Base-by-base conservation (phyloP, 2,113 vertebrate genomes). In the Cariama cristata region DNA sequence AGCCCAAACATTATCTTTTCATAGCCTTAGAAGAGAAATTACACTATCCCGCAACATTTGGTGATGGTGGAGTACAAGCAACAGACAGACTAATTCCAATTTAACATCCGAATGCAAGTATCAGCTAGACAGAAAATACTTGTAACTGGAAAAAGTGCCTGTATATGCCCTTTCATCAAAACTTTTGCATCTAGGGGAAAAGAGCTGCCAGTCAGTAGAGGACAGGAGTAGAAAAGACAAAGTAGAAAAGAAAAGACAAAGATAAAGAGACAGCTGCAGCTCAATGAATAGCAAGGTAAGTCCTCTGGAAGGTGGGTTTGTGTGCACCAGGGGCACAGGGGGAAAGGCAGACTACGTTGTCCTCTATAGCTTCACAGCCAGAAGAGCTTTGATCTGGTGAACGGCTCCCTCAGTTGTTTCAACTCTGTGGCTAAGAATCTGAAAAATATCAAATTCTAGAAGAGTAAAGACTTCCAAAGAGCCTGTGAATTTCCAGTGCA, bases 1-100 rank as follows among this genome's bases (percentile, higher is more conserved):
- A 95, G 60, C 68, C 68, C 68, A 74, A 94, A 86, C 33, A 72
- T 90, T 93, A 92, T 95, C 59, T 77, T 93, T 93, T 47, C 56
- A 67, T 55, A 91, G 62, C 11, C 47, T 77, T 10, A 55, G 44
- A 85, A 84, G 64, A 68, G 79, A 88, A 84, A 86, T 49, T 21
- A 27, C 27, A 9, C 23, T 77, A 79, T 40, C 58, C 74, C 85
- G 50, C 23, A 72, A 72, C 24, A 56, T 42, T 79, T 3, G 6
- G 24, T 67, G 79, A 62, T 7, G 9, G 45, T 49, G 16, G 40
- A 69, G 23, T 67, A 83, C 16, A 64, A 56, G 19, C 24, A 79
- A 60, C 45, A 89, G 76, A 63, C 47, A 85, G 40, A 49, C 35
- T 8, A 75, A 92, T 63, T 86, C 77, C 58, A 47, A 87, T n/a